Conservation (phyloP, 1,140 invertebrate species). For the Limonius californicus region DNA sequence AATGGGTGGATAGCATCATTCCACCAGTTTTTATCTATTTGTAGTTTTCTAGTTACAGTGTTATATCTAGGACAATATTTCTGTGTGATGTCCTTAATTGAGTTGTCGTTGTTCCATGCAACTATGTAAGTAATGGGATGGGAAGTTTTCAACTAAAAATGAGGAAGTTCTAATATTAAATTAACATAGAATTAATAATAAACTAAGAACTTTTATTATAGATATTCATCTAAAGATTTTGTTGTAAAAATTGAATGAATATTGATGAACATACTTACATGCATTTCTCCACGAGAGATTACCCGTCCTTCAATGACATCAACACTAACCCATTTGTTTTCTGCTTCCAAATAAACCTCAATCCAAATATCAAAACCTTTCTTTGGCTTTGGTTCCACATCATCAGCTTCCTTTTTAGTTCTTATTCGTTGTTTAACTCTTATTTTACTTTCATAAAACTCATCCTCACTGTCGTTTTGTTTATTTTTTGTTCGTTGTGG, state of each 20-base stretch:
- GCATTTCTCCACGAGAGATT: constrained; percentile 66
- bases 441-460: constrained; percentile 47
- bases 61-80: constrained; percentile 84
- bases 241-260: no score
- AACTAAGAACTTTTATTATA: no score
- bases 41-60: constrained; percentile 71
- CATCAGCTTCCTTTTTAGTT: constrained; percentile 25
- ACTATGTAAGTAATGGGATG: constrained; percentile 79
- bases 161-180: no score
- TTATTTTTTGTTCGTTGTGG: constrained; percentile 45
- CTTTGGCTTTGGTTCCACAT: constrained; percentile 36
- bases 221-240: no score
- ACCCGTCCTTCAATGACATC: constrained; percentile 69
- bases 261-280: constrained; percentile 67
- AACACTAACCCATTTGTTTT: constrained; percentile 78
- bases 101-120: constrained; percentile 73
- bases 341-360: constrained; percentile 80
- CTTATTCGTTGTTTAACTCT: constrained; percentile 37
- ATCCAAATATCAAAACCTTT: constrained; percentile 72
- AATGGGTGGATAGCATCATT: constrained; percentile 63
- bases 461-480: constrained; percentile 48
- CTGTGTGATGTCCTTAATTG: constrained; percentile 83
- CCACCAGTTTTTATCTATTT: constrained; percentile 78
- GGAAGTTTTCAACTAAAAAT: constrained; percentile 60
- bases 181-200: no score